Evolutionary conservation across 1,140 invertebrate genomes (phyloP), one percentile per base, ranked within the genome.

Genomic region (Portunus trituberculatus): DNA sequence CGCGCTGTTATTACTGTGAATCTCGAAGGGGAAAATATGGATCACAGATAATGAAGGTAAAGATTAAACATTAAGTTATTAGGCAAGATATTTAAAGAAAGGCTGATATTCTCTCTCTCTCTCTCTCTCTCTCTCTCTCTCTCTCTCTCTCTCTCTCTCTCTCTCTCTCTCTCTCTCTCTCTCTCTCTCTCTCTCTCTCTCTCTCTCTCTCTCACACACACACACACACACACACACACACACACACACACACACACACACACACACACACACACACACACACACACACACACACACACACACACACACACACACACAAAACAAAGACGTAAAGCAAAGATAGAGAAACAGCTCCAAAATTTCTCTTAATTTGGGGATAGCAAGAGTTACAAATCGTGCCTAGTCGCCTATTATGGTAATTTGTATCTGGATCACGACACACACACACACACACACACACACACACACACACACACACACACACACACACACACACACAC

Each of bases 121-220:
- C 67, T n/a, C 25, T 76, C 16, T 76, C 67, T 76, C 67, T 76
- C 20, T 76, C 67, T 76, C 25, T 76, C 25, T 76, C 25, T 76
- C 67, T 76, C 67, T 76, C 67, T 76, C 67, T n/a, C 67, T 76
- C 67, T 76, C 67, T 76, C 25, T 76, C 67, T n/a, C 25, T 76
- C 25, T n/a, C 25, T 76, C 25, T n/a, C 25, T 76, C 25, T 76
- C 16, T n/a, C 67, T n/a, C 67, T n/a, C 67, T n/a, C 67, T n/a
- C 67, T n/a, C 67, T n/a, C 67, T n/a, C 67, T n/a, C 67, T n/a
- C 67, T n/a, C 67, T n/a, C 67, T n/a, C 67, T n/a, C 67, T n/a
- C 67, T n/a, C 67, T n/a, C 67, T n/a, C 67, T n/a, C 67, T n/a
- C 67, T n/a, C 67, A n/a, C 59, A 20, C 59, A 20, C 59, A 20